phyloP scores from a whole-genome alignment of 2,113 vertebrate genomes.

The Nibea coibor region DNA sequence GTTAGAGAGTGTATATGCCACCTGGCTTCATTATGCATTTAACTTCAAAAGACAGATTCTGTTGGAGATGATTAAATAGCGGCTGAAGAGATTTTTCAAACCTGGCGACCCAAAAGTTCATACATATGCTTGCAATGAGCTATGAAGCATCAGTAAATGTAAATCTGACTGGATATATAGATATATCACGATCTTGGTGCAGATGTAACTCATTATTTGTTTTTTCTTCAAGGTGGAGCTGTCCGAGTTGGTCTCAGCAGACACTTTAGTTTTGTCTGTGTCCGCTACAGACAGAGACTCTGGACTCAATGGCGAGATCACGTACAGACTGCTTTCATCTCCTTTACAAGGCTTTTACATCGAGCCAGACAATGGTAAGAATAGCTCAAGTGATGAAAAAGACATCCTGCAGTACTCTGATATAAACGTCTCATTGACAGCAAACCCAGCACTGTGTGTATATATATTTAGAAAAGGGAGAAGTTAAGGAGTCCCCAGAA shows the following conservation, averaged over 20 bases:
- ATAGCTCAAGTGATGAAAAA: neutral
- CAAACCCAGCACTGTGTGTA: neutral
- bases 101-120: neutral
- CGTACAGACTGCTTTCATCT: constrained; percentile 88
- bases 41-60: neutral
- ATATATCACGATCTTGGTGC: neutral
- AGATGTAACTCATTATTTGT: constrained; percentile 6
- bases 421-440: neutral
- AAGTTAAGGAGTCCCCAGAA: constrained; percentile 8
- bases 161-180: neutral
- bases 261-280: constrained; percentile 82
- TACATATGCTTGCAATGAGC: neutral
- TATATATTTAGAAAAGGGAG: neutral
- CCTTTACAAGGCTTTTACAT: constrained; percentile 86
- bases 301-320: constrained; percentile 83
- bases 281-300: constrained; percentile 88
- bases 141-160: neutral
- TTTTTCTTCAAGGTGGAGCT: constrained; percentile 83
- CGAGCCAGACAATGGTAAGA: constrained; percentile 87
- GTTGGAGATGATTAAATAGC: neutral
- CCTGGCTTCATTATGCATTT: neutral
- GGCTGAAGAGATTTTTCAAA: neutral
- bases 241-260: constrained; percentile 81
- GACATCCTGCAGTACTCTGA: neutral
- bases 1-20: neutral